phyloP scores from a whole-genome alignment of 2,113 vertebrate genomes.

The Genyomyrus donnyi region DNA sequence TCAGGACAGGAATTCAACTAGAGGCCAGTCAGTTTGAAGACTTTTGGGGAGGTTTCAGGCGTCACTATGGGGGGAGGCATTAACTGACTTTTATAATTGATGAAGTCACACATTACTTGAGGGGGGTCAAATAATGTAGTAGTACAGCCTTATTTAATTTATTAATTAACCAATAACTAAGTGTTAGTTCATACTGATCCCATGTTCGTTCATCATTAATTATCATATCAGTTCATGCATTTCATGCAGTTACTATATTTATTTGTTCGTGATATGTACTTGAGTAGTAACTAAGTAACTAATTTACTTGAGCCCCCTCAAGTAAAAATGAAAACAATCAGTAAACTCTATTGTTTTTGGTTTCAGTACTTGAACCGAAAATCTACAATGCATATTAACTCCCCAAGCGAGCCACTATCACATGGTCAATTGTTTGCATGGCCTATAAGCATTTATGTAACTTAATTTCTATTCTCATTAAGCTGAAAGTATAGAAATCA shows the following conservation, averaged over 20 bases:
- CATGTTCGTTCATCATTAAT: not conserved
- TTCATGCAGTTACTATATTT: not conserved
- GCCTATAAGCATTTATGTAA: not conserved
- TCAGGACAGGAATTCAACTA: not conserved
- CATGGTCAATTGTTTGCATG: not conserved
- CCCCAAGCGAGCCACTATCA: not conserved
- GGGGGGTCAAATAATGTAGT: not conserved
- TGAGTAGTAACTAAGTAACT: not conserved
- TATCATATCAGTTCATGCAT: not conserved
- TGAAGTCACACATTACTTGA: not conserved
- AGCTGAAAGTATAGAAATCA: not conserved
- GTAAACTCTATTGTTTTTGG: not conserved
- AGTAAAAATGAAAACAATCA: not conserved
- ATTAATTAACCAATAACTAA: not conserved
- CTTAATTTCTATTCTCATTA: not conserved
- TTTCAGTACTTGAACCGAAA: not conserved
- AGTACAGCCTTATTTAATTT: not conserved
- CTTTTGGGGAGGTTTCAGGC: not conserved
- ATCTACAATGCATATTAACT: not conserved
- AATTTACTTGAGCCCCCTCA: not conserved
- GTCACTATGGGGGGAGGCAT: not conserved
- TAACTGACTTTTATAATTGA: not conserved
- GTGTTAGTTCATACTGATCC: no score
- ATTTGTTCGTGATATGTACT: not conserved
- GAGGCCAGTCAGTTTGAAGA: not conserved